Base-by-base conservation (phyloP, 2,797 vertebrate genomes). In the Centropyge bicolor region DNA sequence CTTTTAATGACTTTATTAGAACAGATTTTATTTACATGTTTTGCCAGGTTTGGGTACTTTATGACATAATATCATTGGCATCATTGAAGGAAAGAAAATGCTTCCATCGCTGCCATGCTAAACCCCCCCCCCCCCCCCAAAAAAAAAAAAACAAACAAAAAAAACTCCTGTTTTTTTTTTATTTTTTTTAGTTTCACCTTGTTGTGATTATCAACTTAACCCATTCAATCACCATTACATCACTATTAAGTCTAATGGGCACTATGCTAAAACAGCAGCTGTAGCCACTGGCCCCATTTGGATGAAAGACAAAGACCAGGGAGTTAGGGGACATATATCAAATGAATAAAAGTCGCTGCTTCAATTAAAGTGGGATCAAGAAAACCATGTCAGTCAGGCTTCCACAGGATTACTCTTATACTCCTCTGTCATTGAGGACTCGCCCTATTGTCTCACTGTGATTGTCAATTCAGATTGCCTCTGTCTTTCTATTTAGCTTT, bases 331-430 rank as follows among this genome's bases (percentile, higher is more conserved):
- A 75, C 56, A 74, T 66, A 76, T 80, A 81, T 64, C 20, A n/a
- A 59, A 89, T 78, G 80, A 87, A 82, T 80, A 78, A 83, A 89
- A 88, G 79, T 70, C 80, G 43, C 78, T 51, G 80, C 84, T 88
- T 90, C 76, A 84, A 90, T 91, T 91, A 90, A 89, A 88, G 86
- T 85, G 78, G 85, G 89, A 92, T 90, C 81, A 86, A 60, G 31
- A 65, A 54, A 19, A 74, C 56, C 75, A 74, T 81, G 70, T 85
- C 86, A 83, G 74, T 83, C 76, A 91, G 78, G 57, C 65, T 81
- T 80, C 81, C 41, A 14, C 73, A 49, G 86, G 85, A 92, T 91
- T 87, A 89, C 73, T 41, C 70, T 56, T 55, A 59, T 70, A 63
- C 41, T 16, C 19, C 24, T 67, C 71, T 69, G 31, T 57, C 57